Evolutionary conservation across 2,113 vertebrate genomes (phyloP), one percentile per base, ranked within the genome.

Genomic region (Syrrhaptes paradoxus): DNA sequence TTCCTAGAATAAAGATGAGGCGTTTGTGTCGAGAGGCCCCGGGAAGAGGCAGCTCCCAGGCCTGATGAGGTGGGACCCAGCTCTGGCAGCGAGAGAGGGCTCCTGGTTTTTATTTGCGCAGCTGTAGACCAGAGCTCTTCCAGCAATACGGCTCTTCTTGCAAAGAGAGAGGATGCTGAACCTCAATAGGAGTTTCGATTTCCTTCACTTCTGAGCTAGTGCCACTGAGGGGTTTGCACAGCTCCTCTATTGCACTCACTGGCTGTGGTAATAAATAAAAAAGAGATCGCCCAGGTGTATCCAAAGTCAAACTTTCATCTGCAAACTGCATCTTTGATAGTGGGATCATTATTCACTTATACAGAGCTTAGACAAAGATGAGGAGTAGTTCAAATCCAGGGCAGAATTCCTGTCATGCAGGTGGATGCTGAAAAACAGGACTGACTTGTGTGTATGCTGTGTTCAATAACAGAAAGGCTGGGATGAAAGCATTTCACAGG

Each of bases 391-490:
- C 93, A 94, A 93, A 93, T 72, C 41, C 88, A 95, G 90, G 88
- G 76, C 73, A 94, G 36, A 96, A 96, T 94, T 97, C 95, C 90
- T 93, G 62, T 78, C 41, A 22, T 73, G 80, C 81, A 77, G 48
- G 85, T 95, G 92, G 77, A 59, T 93, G 81, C 81, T 92, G 92
- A 63, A 90, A 89, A 96, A 83, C 96, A 94, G 66, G 88, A 75
- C 74, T 65, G 80, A 26, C 73, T 65, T 90, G 57, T 55, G 52
- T 67, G 45, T 43, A 17, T 90, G 51, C 18, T 62, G 71, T 46
- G 46, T 52, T 94, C 85, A 57, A 22, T 66, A 87, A 74, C 78
- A 94, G 70, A 70, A 46, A 8, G n/a, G 20, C 67, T 80, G 80
- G 41, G 67, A 65, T 93, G 76, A 94, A 92, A 91, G 80, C 38